Percentiles rank a stretch among this genome's conserved stretches.
Evolutionary conservation across 92 coral and sea anemone genomes (phyloP).

Genomic region (Palythoa grandiflora): DNA sequence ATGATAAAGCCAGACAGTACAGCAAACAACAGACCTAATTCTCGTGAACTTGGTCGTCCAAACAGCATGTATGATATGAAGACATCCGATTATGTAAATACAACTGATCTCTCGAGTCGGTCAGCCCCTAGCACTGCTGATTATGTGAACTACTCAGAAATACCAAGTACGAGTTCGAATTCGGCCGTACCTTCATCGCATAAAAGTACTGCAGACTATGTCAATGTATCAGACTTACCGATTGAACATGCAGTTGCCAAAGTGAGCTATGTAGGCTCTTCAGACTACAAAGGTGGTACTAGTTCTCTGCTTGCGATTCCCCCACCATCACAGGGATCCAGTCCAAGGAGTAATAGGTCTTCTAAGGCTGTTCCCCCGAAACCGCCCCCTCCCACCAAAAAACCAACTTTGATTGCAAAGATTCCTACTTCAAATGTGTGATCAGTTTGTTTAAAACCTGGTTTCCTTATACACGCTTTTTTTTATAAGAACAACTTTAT

Average conservation of each 20-base stretch:
- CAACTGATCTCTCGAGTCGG: slow-evolving; percentile 35
- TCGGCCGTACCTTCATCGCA: slow-evolving; percentile 2
- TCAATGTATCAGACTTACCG: slow-evolving; percentile 73
- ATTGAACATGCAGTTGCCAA: slow-evolving; percentile 22
- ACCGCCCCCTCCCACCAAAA: slow-evolving; percentile 38
- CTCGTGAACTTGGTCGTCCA: slow-evolving; percentile 57
- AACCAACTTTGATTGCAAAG: slow-evolving; percentile 15
- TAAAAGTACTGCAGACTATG: slow-evolving; percentile 72
- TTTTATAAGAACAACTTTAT: no score
- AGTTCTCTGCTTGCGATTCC: slow-evolving; percentile 34
- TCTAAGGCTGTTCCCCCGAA: slow-evolving; percentile 30
- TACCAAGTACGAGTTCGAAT: slow-evolving; percentile 14
- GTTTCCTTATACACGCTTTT: neutral
- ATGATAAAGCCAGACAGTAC: slow-evolving; percentile 72
- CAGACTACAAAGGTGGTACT: slow-evolving; percentile 7
- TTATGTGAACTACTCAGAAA: slow-evolving; percentile 38
- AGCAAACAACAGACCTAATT: slow-evolving; percentile 49
- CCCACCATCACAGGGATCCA: slow-evolving; percentile 30
- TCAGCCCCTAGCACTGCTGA: slow-evolving; percentile 34
- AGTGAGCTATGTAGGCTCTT: slow-evolving; percentile 44
- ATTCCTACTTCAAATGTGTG: slow-evolving; percentile 44
- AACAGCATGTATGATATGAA: slow-evolving; percentile 63
- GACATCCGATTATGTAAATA: slow-evolving; percentile 49
- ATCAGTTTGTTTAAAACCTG: neutral
- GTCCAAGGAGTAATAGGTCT: slow-evolving; percentile 19